Conservation (phyloP, 2,113 vertebrate species). For the Oncorhynchus mykiss region DNA sequence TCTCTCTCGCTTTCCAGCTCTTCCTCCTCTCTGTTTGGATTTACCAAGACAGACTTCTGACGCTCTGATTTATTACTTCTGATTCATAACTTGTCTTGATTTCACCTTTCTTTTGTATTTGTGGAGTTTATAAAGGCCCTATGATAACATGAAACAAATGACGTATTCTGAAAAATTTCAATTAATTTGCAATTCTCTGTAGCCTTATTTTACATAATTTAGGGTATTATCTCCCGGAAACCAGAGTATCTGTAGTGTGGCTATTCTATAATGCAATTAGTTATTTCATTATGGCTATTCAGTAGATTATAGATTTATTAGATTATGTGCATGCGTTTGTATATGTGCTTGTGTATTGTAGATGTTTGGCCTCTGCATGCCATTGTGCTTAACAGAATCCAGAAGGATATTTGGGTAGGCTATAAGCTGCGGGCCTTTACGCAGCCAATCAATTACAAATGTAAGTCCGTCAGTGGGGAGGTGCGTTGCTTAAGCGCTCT, state of each 20-base stretch:
- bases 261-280: too few species aligned
- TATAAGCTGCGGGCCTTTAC: constrained; percentile 14
- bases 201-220: too few species aligned
- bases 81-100: constrained; percentile 5
- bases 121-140: neutral
- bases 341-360: constrained; percentile 4
- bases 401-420: constrained; percentile 1
- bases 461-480: constrained; percentile 39
- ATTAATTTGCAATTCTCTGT: too few species aligned
- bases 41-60: constrained; percentile 3
- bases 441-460: constrained; percentile 53
- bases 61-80: too few species aligned
- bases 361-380: neutral
- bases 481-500: constrained; percentile 18
- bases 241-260: neutral
- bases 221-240: too few species aligned
- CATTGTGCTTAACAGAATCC: constrained; percentile 33
- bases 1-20: neutral
- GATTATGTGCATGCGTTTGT: constrained; percentile 1
- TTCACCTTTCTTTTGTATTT: neutral
- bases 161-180: too few species aligned
- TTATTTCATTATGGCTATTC: neutral
- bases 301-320: neutral
- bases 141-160: too few species aligned
- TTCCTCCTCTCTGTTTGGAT: neutral